Conservation (phyloP, 2,888 invertebrate genomes). For the Pecten maximus region DNA sequence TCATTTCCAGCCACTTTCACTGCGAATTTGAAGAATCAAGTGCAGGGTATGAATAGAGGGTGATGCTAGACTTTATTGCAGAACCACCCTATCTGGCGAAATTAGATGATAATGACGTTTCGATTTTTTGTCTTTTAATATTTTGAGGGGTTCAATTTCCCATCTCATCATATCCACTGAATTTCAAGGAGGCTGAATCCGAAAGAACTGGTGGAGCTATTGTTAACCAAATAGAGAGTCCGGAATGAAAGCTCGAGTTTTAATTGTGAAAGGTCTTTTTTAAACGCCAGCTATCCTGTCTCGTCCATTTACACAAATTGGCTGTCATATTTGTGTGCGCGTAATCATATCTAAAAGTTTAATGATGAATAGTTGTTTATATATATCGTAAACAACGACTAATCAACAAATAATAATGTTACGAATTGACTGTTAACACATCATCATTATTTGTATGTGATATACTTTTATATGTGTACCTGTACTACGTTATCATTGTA, state of each 20-base stretch:
- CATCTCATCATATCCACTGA: conserved; percentile 18
- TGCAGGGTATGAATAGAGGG: neutral
- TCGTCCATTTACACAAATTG: neutral
- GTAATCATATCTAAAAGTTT: too few relatives aligned
- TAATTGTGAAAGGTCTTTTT: neutral
- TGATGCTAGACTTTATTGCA: neutral
- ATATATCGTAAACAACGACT: too few relatives aligned
- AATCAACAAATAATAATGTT: too few relatives aligned
- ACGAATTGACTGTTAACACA: too few relatives aligned
- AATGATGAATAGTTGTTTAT: too few relatives aligned
- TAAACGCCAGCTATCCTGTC: neutral
- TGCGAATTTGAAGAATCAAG: neutral
- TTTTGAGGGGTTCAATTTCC: conserved; percentile 9
- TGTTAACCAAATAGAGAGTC: neutral
- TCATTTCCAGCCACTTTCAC: neutral
- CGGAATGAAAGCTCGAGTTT: neutral
- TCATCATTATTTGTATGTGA: too few relatives aligned
- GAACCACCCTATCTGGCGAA: neutral
- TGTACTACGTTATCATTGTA: too few relatives aligned
- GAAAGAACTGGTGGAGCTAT: neutral
- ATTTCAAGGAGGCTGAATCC: neutral
- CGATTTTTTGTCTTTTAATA: conserved; percentile 28
- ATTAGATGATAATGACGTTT: conserved; percentile 25
- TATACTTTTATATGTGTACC: too few relatives aligned
- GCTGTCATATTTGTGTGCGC: too few relatives aligned